Conservation (phyloP, 92 coral and sea anemone genomes). For the Phymanthus crucifer region DNA sequence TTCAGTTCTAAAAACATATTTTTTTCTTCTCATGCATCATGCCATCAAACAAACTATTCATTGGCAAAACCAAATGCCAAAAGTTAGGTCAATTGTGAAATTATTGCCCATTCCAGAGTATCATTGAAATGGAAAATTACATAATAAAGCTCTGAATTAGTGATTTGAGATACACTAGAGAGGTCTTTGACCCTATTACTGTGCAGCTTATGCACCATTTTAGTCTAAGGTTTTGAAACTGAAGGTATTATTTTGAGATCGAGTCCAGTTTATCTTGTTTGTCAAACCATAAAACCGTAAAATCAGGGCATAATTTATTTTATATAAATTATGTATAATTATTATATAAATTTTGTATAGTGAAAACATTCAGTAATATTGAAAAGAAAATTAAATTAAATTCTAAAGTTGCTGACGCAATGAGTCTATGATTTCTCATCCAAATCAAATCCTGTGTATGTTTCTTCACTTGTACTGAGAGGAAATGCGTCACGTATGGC, state of each 20-base stretch:
- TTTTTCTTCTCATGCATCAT: neutral
- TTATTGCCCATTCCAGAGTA: neutral
- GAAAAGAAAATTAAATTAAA: neutral
- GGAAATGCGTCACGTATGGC: conserved; percentile 19
- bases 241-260: neutral
- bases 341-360: neutral
- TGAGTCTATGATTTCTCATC: conserved; percentile 2
- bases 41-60: neutral
- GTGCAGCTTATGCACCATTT: neutral
- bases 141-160: neutral
- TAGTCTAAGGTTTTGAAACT: conserved; percentile 1
- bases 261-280: neutral
- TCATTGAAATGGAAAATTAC: neutral
- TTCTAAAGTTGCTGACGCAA: neutral
- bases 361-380: neutral
- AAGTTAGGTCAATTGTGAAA: neutral
- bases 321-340: too few relatives aligned
- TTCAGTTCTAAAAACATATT: neutral
- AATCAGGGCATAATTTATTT: neutral
- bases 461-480: neutral
- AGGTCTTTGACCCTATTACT: neutral
- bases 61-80: neutral
- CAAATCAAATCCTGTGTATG: conserved; percentile 1
- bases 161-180: neutral
- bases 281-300: neutral